Base-by-base conservation (phyloP, 2,797 vertebrate genomes). In the Lepidocolaptes lacrymiger region DNA sequence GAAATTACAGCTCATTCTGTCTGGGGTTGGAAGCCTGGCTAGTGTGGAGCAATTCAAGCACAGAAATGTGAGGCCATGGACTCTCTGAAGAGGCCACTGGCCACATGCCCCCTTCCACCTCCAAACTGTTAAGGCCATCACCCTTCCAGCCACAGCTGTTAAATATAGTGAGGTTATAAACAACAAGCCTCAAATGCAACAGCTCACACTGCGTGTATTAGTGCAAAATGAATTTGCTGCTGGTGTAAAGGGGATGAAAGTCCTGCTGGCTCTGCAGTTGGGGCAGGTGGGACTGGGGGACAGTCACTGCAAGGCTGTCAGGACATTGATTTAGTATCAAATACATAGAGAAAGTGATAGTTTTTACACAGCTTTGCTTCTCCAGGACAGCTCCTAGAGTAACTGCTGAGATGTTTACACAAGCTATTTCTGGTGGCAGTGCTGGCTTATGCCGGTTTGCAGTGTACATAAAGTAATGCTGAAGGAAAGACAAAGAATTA, bases 271-370 rank as follows among this genome's bases (percentile, higher is more conserved):
- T 52, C 49, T 44, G 51, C 83, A 74, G 54, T 4, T 14, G 44
- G 1, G 2, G 44, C 28, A 71, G 48, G 49, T 17, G 32, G 75
- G 36, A 48, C 30, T 1, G 2, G 14, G 24, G n/a, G 12, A 52
- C 1, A 63, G 48, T 7, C 56, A 32, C 34, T 12, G 56, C 1
- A 4, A 20, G 58, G 59, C 30, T 10, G 5, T 39, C 0, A 0
- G 12, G 44, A 34, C 30, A 34, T 7, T 2, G 0, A 28, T 30
- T 48, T 24, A 34, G 24, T 36, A 39, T 34, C 23, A 22, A 39
- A 37, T 52, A 52, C n/a, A 34, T 9, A 20, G 13, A 43, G 6
- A 51, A 64, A 66, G 26, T 4, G 32, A 23, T 2, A 19, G 10
- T 18, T 88, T 69, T 63, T n/a, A n/a, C 55, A 34, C 1, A 46